phyloP scores from a whole-genome alignment of 2,888 invertebrate genomes.

The Brachyptera putata region DNA sequence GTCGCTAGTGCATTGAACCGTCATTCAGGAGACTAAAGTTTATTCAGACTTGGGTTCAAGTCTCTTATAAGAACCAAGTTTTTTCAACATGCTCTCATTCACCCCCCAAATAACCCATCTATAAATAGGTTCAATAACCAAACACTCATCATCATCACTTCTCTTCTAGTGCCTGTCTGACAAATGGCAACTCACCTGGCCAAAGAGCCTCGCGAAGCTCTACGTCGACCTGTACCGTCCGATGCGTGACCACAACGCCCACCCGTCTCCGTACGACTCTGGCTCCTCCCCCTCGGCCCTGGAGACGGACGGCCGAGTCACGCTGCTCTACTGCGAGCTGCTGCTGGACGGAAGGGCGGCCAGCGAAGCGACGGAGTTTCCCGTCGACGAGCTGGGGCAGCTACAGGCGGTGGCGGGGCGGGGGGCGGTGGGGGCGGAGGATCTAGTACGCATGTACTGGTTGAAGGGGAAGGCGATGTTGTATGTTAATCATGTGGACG shows the following conservation, averaged over 20 bases:
- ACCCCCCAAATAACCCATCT: too few relatives aligned
- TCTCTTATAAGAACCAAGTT: too few relatives aligned
- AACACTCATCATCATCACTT: too few relatives aligned
- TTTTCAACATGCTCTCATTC: too few relatives aligned
- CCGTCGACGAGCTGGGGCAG: neutral
- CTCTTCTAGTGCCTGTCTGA: too few relatives aligned
- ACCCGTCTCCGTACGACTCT: neutral
- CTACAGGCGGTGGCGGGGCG: neutral
- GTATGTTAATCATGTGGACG: slow-evolving; percentile 49
- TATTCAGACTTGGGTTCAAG: too few relatives aligned
- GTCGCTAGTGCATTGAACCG: too few relatives aligned
- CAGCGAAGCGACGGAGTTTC: neutral
- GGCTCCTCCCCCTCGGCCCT: slow-evolving; percentile 8
- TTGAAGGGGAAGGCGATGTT: slow-evolving; percentile 52
- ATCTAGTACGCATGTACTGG: slow-evolving; percentile 54
- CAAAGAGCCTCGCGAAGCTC: slow-evolving; percentile 52
- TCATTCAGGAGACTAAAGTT: too few relatives aligned
- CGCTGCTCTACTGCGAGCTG: slow-evolving; percentile 53
- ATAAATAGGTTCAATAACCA: too few relatives aligned
- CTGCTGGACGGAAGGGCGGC: slow-evolving; percentile 40
- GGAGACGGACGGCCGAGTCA: slow-evolving; percentile 48
- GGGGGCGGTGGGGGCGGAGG: neutral
- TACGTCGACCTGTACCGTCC: slow-evolving; percentile 60
- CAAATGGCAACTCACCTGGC: slow-evolving; percentile 64
- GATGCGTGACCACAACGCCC: slow-evolving; percentile 42